Conservation (phyloP, 2,797 vertebrate genomes). For the Thaleichthys pacificus region DNA sequence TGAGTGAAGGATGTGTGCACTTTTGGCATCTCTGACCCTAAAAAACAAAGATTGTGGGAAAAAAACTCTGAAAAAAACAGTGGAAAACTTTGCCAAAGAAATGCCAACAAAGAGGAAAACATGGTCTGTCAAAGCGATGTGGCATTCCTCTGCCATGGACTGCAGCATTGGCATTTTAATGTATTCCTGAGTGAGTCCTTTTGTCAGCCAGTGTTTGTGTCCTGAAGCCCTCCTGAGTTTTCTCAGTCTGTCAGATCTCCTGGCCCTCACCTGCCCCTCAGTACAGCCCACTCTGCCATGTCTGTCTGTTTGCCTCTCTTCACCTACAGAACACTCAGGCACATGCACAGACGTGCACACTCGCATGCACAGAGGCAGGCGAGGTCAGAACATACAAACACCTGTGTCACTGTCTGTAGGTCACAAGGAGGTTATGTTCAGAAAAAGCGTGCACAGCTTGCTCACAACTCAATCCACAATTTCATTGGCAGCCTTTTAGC, state of each 20-base stretch:
- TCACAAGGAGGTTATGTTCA: neutral
- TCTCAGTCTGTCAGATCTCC: constrained; percentile 60
- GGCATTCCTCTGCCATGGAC: constrained; percentile 45
- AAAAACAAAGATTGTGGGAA: too few relatives aligned
- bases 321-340: constrained; percentile 29
- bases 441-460: constrained; percentile 40
- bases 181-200: constrained; percentile 68
- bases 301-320: constrained; percentile 60
- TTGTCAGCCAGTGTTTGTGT: constrained; percentile 73
- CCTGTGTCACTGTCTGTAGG: constrained; percentile 19
- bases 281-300: constrained; percentile 38
- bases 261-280: constrained; percentile 56
- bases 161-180: constrained; percentile 64
- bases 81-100: constrained; percentile 39
- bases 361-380: neutral
- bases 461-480: constrained; percentile 21
- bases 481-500: constrained; percentile 45
- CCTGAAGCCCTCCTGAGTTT: constrained; percentile 56
- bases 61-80: constrained; percentile 12
- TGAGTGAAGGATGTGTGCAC: too few relatives aligned
- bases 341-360: constrained; percentile 14
- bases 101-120: constrained; percentile 48
- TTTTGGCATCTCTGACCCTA: too few relatives aligned
- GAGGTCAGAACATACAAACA: neutral
- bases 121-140: constrained; percentile 47